Evolutionary conservation across 2,888 invertebrate species (phyloP).

Genomic region (Plusia festucae): DNA sequence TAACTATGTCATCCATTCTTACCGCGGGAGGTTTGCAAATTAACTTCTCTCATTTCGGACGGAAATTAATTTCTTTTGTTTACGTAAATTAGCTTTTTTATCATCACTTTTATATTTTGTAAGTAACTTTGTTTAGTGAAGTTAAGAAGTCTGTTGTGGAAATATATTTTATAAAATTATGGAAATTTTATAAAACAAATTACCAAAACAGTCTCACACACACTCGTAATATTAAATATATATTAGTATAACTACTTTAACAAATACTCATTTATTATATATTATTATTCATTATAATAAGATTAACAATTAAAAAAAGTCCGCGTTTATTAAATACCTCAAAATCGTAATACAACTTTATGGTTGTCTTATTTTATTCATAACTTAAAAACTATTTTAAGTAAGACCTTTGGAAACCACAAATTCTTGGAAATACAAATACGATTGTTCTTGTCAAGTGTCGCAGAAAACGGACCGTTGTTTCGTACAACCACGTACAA

Average conservation of each 20-base stretch:
- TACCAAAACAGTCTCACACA: too few species aligned
- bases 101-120: conserved; percentile 16
- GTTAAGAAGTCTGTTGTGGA: not conserved
- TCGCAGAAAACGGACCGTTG: conserved; percentile 50
- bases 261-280: too few species aligned
- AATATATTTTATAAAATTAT: not conserved
- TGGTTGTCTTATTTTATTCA: not conserved
- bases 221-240: too few species aligned
- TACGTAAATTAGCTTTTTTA: conserved; percentile 40
- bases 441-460: conserved; percentile 60
- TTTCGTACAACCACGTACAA: conserved; percentile 22
- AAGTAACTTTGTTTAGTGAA: conserved; percentile 12
- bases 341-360: too few species aligned
- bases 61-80: conserved; percentile 52
- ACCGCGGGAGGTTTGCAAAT: conserved; percentile 30
- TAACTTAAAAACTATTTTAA: not conserved
- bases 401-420: conserved; percentile 29
- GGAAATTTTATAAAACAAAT: too few species aligned
- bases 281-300: too few species aligned
- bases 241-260: too few species aligned
- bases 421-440: conserved; percentile 43
- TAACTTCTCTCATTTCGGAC: conserved; percentile 39
- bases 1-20: conserved; percentile 20
- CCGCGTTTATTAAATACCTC: too few species aligned
- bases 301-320: too few species aligned